These are phyloP conservation scores for Atherinosoma microstoma DNA, from an alignment of 2,797 vertebrate genomes.

Conservation along the genomic window DNA sequence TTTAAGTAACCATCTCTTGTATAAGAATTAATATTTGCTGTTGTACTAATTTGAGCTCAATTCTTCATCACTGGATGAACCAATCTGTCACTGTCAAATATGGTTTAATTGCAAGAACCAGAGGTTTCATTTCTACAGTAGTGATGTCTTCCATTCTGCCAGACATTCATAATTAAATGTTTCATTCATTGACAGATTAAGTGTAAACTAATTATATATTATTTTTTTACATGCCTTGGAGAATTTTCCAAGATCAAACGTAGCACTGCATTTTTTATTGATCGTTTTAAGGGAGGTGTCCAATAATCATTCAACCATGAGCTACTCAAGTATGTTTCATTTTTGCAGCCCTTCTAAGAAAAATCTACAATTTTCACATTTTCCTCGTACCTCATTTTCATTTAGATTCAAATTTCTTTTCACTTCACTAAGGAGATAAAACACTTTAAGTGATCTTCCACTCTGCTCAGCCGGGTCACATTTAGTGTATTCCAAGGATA, in stretches of 20 bases:
- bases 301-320: constrained; percentile 22
- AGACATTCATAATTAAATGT: constrained; percentile 30
- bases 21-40: constrained; percentile 9
- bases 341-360: constrained; percentile 3
- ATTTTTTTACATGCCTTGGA: not conserved
- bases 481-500: constrained; percentile 72
- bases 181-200: constrained; percentile 31
- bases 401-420: constrained; percentile 21
- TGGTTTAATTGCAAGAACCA: constrained; percentile 17
- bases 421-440: constrained; percentile 27
- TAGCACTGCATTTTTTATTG: not conserved
- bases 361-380: constrained; percentile 34
- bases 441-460: constrained; percentile 51
- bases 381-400: constrained; percentile 16
- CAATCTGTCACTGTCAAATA: constrained; percentile 18
- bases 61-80: constrained; percentile 15
- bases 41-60: constrained; percentile 31
- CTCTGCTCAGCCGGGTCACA: constrained; percentile 68
- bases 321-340: constrained; percentile 41
- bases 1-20: constrained; percentile 29
- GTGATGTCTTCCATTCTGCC: constrained; percentile 12
- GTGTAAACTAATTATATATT: constrained; percentile 2
- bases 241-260: constrained; percentile 25
- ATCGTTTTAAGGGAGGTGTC: constrained; percentile 11
- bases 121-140: not conserved